A percentile compares a stretch with the other conserved stretches of the same genome.
Conservation (phyloP, 2,113 vertebrate species). For the Accipiter cooperii region DNA sequence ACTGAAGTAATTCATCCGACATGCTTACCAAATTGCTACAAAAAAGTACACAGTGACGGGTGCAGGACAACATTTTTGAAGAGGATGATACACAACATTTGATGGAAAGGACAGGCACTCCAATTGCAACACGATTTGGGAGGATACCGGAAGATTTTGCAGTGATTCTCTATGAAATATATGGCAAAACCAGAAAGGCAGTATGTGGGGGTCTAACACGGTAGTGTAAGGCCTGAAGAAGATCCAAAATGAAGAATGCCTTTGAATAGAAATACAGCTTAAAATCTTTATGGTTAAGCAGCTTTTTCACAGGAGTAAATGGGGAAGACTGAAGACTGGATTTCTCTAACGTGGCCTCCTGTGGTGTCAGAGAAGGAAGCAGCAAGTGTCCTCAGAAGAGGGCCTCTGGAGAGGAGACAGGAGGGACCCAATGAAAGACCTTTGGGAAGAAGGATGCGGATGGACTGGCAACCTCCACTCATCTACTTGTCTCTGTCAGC, state of each 20-base stretch:
- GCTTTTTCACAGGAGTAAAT: not conserved
- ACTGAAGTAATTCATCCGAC: not conserved
- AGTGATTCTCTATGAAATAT: not conserved
- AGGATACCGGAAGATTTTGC: not conserved
- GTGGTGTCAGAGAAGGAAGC: not conserved
- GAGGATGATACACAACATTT: not conserved
- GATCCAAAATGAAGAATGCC: not conserved
- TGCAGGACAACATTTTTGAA: not conserved
- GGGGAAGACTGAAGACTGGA: not conserved
- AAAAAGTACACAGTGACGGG: not conserved
- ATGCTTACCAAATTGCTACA: not conserved
- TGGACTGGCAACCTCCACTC: not conserved
- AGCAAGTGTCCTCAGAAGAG: not conserved
- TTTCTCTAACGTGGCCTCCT: not conserved
- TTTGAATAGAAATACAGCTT: not conserved
- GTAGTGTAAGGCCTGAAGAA: not conserved
- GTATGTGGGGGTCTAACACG: accelerated
- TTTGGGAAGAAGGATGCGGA: not conserved
- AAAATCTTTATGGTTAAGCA: not conserved
- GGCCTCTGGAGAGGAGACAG: not conserved
- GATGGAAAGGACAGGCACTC: not conserved
- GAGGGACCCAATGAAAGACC: not conserved
- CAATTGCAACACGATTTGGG: not conserved
- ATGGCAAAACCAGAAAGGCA: not conserved
- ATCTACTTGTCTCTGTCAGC: not conserved